Conservation (phyloP, 2,797 vertebrate species). For the Siniperca undulata region DNA sequence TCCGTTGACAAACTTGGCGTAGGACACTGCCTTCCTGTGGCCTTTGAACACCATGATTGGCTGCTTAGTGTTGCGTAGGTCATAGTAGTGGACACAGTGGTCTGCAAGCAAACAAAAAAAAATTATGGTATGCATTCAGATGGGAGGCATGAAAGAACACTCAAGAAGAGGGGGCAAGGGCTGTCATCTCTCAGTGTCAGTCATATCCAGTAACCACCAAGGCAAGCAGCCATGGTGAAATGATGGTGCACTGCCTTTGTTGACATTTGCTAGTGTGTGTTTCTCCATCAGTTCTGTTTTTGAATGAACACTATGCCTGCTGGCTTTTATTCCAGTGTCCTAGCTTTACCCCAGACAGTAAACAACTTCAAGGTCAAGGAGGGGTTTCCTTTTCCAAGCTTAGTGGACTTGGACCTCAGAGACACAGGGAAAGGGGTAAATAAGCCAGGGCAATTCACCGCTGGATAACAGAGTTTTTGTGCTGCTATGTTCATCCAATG, state of each 20-base stretch:
- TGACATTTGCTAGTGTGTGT: slow-evolving; percentile 3
- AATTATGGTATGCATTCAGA: background rate
- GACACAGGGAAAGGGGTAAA: slow-evolving; percentile 28
- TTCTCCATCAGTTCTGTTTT: slow-evolving; percentile 8
- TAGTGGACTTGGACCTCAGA: slow-evolving; percentile 25
- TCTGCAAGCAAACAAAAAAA: slow-evolving; percentile 81
- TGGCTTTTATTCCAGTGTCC: slow-evolving; percentile 21
- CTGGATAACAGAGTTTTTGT: slow-evolving; percentile 15
- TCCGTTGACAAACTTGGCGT: slow-evolving; percentile 98
- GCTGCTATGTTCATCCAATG: slow-evolving; percentile 12
- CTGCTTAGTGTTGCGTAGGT: slow-evolving; percentile 99
- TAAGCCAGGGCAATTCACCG: slow-evolving; percentile 21
- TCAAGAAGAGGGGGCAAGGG: background rate
- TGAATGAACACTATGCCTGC: slow-evolving; percentile 5
- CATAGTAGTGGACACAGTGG: slow-evolving; percentile 99
- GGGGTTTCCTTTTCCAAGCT: slow-evolving; percentile 24
- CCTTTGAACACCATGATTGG: slow-evolving; percentile 99
- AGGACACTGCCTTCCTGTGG: slow-evolving; percentile 98
- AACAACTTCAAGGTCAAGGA: slow-evolving; percentile 25
- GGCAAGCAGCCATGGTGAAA: background rate
- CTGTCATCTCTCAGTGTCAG: background rate
- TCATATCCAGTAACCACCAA: slow-evolving; percentile 17
- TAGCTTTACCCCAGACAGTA: slow-evolving; percentile 6
- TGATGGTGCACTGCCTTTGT: slow-evolving; percentile 11
- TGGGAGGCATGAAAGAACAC: background rate